Percentiles rank a stretch among this genome's conserved stretches.
Evolutionary conservation across 1,140 invertebrate genomes (phyloP).

Genomic region (Trichoplusia ni): DNA sequence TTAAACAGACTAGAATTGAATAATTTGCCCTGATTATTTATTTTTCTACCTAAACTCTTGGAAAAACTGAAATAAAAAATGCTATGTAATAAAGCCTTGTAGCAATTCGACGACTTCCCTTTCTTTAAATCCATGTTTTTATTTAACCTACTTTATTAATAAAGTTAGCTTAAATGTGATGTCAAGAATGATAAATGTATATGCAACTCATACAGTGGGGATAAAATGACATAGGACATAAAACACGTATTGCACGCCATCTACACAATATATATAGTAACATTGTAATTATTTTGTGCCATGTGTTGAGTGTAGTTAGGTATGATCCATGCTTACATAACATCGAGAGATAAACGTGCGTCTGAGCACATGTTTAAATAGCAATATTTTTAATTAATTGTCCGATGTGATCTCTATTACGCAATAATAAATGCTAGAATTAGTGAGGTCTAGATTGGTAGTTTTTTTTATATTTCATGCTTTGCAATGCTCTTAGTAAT

Average conservation of each 20-base stretch:
- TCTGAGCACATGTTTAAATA: conserved; percentile 9
- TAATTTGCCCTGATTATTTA: too few relatives aligned
- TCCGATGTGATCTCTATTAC: conserved; percentile 48
- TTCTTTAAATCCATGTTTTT: background rate
- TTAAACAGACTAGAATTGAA: background rate
- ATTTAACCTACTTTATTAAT: too few relatives aligned
- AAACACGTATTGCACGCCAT: background rate
- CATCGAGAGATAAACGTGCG: conserved; percentile 1
- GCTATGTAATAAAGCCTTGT: too few relatives aligned
- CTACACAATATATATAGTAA: background rate
- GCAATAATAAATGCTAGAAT: conserved; percentile 69
- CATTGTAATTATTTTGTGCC: background rate
- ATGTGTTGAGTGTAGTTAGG: background rate
- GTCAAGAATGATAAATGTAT: too few relatives aligned
- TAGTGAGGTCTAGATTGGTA: conserved; percentile 68
- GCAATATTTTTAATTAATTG: conserved; percentile 39
- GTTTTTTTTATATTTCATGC: conserved; percentile 60
- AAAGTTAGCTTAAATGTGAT: too few relatives aligned
- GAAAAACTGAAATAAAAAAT: too few relatives aligned
- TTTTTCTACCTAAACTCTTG: too few relatives aligned
- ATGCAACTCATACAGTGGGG: background rate
- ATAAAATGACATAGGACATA: background rate
- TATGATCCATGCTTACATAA: conserved; percentile 9
- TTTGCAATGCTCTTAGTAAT: conserved; percentile 65
- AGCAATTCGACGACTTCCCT: too few relatives aligned